Conservation (phyloP, 2,113 vertebrate genomes). For the Centropus bengalensis region DNA sequence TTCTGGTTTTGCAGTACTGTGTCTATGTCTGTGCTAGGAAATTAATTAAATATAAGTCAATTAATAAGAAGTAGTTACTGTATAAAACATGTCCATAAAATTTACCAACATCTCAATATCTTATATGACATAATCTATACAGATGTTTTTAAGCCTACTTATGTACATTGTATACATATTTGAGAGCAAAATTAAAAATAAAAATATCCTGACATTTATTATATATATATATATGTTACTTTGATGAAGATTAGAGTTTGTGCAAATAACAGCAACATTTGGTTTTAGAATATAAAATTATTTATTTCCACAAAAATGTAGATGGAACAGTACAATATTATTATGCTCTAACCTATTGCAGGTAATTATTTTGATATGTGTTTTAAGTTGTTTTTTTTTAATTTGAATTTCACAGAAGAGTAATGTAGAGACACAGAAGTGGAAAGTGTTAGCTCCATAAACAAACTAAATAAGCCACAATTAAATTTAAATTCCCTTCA, state of each 20-base stretch:
- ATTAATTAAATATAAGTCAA: neutral
- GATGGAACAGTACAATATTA: neutral
- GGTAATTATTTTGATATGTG: neutral
- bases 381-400: neutral
- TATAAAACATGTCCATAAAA: neutral
- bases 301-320: neutral
- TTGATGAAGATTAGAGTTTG: neutral
- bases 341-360: neutral
- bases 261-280: neutral
- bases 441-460: slow-evolving; percentile 14
- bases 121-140: neutral
- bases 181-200: neutral
- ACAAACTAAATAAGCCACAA: slow-evolving; percentile 10
- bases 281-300: neutral
- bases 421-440: neutral
- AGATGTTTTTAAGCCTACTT: neutral
- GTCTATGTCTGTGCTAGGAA: neutral
- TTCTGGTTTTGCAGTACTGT: neutral
- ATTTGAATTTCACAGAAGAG: neutral
- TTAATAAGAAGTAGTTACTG: neutral
- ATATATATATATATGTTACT: neutral
- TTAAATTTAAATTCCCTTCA: slow-evolving; percentile 38
- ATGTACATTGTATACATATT: accelerated
- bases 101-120: neutral
- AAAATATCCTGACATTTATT: neutral